Evolutionary conservation across 2,113 vertebrate species (phyloP), one percentile per base, ranked within the genome.

Genomic region (Ailuropoda melanoleuca): DNA sequence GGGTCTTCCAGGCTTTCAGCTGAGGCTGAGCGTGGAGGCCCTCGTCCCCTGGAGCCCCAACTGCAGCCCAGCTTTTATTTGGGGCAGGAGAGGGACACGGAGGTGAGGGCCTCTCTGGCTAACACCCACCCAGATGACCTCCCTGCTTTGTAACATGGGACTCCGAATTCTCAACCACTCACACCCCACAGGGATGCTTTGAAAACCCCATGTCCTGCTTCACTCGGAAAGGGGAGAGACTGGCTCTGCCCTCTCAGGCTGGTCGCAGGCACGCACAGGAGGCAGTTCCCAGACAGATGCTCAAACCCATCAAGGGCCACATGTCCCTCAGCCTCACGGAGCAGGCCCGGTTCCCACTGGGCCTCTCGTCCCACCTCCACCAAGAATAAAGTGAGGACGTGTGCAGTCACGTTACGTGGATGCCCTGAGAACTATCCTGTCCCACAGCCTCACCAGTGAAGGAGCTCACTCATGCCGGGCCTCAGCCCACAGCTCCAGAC

Each of bases 391-490:
- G 68, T 23, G 37, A 78, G 75, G 39, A 31, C 8, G 19, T 1
- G 1, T 43, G 48, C 82, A n/a, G 29, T 31, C 3, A 17, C 0
- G 1, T 5, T 23, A 46, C 1, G 0, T 8, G 18, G 34, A 19
- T 46, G 29, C 68, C 81, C 89, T 46, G n/a, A 92, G 80, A 39
- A n/a, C 46, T 19, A 4, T 4, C 8, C 1, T 17, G 39, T 19
- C 46, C 48, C 21, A 8, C 11, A 29, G 1, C 6, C 14, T n/a
- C 3, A 0, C 17, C 37, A 29, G 48, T 18, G 31, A 14, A 88
- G 70, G 66, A 31, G 64, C 24, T 11, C 2, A 2, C 39, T 48
- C 62, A 60, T n/a, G 43, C 39, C 12, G 39, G 46, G 19, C 66
- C 81, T 68, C 15, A 53, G 82, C 17, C 68, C 48, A 23, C 43